These are phyloP conservation scores for Ameiurus melas DNA, from an alignment of 2,113 vertebrate species.

Conservation along the genomic window DNA sequence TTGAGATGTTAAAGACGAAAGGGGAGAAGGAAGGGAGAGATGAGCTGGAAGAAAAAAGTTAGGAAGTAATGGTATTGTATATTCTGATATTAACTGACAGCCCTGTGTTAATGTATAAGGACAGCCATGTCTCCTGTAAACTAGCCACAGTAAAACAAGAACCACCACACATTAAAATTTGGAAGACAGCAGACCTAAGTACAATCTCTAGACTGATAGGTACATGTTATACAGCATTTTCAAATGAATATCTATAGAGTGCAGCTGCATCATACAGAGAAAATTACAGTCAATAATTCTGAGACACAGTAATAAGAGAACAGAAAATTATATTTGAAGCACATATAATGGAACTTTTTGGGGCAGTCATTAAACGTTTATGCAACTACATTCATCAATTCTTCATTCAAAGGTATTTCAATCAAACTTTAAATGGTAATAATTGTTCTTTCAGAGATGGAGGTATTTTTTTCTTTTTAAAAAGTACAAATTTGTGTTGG, in stretches of 20 bases:
- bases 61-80: constrained; percentile 30
- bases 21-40: constrained; percentile 28
- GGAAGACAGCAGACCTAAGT: background rate
- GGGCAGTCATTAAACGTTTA: background rate
- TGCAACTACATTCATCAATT: background rate
- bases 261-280: background rate
- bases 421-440: too few relatives aligned
- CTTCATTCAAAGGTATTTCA: too few relatives aligned
- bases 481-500: background rate
- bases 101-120: constrained; percentile 51
- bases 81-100: constrained; percentile 54
- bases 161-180: constrained; percentile 6
- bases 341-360: background rate
- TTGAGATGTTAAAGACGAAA: background rate
- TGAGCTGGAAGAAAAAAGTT: constrained; percentile 30
- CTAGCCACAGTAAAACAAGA: constrained; percentile 48
- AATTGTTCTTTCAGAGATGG: background rate
- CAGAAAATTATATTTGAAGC: background rate
- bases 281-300: background rate
- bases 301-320: background rate
- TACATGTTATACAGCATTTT: background rate
- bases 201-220: too few relatives aligned
- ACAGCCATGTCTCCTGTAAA: constrained; percentile 62
- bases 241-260: background rate
- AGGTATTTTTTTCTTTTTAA: background rate